Evolutionary conservation across 2,797 vertebrate species (phyloP).

Genomic region (Paramormyrops hopkinsi): DNA sequence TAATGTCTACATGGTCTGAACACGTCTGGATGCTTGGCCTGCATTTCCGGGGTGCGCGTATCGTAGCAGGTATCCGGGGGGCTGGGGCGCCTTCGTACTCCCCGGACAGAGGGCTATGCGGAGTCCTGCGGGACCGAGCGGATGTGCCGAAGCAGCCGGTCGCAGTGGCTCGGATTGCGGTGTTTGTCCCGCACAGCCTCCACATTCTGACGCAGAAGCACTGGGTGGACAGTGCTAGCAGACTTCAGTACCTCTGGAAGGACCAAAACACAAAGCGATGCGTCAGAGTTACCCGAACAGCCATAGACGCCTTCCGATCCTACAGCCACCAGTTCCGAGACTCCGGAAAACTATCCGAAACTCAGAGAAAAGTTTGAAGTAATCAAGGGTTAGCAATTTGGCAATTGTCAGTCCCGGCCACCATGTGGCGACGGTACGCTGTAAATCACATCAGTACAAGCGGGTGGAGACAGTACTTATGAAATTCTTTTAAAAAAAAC

Average conservation of each 20-base stretch:
- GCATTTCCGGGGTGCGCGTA: not conserved
- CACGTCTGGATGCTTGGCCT: not conserved
- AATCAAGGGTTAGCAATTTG: not conserved
- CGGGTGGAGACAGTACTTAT: not conserved
- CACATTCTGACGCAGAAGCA: constrained; percentile 62
- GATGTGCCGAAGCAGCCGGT: constrained; percentile 75
- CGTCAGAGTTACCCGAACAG: not conserved
- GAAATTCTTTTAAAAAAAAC: not conserved
- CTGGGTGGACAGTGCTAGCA: constrained; percentile 64
- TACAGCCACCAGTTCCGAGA: not conserved
- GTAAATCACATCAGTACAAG: not conserved
- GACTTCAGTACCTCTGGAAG: constrained; percentile 75
- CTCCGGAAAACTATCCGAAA: not conserved
- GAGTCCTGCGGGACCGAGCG: constrained; percentile 36
- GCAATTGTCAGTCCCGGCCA: not conserved
- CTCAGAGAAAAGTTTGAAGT: not conserved
- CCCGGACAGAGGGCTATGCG: not conserved
- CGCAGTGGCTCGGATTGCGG: constrained; percentile 61
- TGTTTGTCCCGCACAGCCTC: constrained; percentile 74
- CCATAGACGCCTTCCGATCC: not conserved
- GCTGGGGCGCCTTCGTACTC: not conserved
- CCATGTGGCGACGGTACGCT: not conserved
- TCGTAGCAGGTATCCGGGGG: not conserved
- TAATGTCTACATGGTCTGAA: not conserved
- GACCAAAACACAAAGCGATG: constrained; percentile 32